Evolutionary conservation across 2,113 vertebrate genomes (phyloP).

Genomic region (Candoia aspera): DNA sequence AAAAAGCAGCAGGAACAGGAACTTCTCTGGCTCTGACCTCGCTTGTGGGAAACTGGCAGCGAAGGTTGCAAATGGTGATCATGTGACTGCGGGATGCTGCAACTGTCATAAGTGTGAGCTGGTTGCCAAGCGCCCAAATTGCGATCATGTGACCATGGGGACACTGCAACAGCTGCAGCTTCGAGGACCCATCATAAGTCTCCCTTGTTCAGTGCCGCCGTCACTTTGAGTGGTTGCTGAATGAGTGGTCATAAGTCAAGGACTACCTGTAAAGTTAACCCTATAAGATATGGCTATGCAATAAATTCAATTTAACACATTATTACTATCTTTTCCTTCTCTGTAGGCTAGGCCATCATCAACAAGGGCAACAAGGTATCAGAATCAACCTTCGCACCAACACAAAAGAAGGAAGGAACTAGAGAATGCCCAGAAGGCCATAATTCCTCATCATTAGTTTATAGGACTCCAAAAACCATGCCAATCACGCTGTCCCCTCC

Average conservation of each 20-base stretch:
- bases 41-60: no score
- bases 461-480: slow-evolving; percentile 43
- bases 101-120: no score
- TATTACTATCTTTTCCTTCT: not conserved
- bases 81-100: no score
- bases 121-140: no score
- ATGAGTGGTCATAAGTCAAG: not conserved
- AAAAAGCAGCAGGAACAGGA: no score
- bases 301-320: not conserved
- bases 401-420: not conserved
- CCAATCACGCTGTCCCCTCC: slow-evolving; percentile 15
- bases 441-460: slow-evolving; percentile 14
- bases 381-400: slow-evolving; percentile 6
- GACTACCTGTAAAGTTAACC: not conserved
- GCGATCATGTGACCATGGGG: no score
- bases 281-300: not conserved
- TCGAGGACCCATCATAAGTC: no score
- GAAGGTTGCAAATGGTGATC: no score
- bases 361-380: not conserved
- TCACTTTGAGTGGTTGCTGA: no score
- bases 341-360: not conserved
- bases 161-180: no score
- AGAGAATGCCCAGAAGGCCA: not conserved
- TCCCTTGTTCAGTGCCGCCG: no score
- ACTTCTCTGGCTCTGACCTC: no score